phyloP scores from a whole-genome alignment of 2,888 invertebrate species.

The Drosophila limbata region DNA sequence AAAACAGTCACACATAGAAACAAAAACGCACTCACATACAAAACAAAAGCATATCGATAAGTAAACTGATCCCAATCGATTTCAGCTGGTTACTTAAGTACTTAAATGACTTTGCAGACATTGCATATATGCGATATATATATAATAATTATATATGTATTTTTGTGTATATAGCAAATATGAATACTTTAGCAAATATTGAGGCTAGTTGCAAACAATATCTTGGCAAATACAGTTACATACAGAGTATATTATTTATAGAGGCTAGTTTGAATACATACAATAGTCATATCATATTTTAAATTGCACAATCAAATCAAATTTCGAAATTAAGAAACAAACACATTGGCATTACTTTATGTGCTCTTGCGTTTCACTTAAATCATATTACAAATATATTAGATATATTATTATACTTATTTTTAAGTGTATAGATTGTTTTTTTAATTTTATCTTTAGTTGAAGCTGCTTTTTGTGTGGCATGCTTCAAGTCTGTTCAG shows the following conservation, averaged over 20 bases:
- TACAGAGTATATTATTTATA: conserved; percentile 35
- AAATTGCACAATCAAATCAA: conserved; percentile 64
- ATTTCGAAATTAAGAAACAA: conserved; percentile 26
- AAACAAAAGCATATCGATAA: conserved; percentile 1
- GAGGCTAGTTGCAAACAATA: conserved; percentile 41
- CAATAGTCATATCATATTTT: conserved; percentile 43
- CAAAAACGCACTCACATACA: conserved; percentile 10
- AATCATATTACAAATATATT: conserved; percentile 46
- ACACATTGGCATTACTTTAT: conserved; percentile 19
- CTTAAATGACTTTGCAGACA: conserved; percentile 47
- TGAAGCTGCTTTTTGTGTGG: conserved; percentile 22
- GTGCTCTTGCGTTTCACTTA: conserved; percentile 29
- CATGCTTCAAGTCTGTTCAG: conserved; percentile 61
- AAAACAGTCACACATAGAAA: conserved; percentile 21
- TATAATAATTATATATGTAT: conserved; percentile 40
- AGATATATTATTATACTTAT: conserved; percentile 30
- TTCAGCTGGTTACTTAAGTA: conserved; percentile 48
- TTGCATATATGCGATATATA: conserved; percentile 54
- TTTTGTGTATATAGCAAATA: conserved; percentile 39
- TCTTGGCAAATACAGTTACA: conserved; percentile 57
- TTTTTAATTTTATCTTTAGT: conserved; percentile 19
- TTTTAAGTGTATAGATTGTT: conserved; percentile 20
- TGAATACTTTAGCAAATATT: conserved; percentile 65
- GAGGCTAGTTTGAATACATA: conserved; percentile 27
- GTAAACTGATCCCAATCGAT: conserved; percentile 10